A percentile compares a stretch with the other conserved stretches of the same genome.
Evolutionary conservation across 2,797 vertebrate genomes (phyloP).

Genomic region (Anas georgica): DNA sequence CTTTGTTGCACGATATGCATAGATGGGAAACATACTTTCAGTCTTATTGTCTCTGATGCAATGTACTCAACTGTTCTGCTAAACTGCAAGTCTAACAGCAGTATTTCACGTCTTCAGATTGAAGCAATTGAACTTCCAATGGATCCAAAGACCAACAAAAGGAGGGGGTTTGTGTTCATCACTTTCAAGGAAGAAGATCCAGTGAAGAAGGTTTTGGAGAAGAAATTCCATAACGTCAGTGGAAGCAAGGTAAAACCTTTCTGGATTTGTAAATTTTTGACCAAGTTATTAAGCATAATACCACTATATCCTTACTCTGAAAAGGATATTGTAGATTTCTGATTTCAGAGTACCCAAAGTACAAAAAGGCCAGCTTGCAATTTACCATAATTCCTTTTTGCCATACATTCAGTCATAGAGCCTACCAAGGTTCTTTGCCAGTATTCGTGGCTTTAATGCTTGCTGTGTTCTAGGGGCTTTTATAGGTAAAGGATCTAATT

Average conservation of each 20-base stretch:
- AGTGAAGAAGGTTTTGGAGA: constrained; percentile 95
- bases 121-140: constrained; percentile 95
- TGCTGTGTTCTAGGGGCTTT: background rate
- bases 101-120: constrained; percentile 80
- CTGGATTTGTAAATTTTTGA: background rate
- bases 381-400: background rate
- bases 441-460: background rate
- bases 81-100: constrained; percentile 13
- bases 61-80: background rate
- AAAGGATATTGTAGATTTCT: background rate
- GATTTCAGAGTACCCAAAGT: background rate
- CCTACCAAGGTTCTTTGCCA: background rate
- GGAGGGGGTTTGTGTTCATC: constrained; percentile 97
- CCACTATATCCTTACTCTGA: background rate
- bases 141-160: constrained; percentile 95
- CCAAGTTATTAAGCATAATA: background rate
- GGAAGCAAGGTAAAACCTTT: constrained; percentile 87
- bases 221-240: constrained; percentile 94
- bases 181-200: constrained; percentile 95
- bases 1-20: background rate
- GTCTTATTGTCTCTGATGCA: background rate
- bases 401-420: background rate
- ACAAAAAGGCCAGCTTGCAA: background rate
- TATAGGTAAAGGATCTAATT: background rate
- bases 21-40: background rate